These are phyloP conservation scores for Melinopterus prodromus DNA, from an alignment of 2,888 invertebrate species.

Conservation along the genomic window DNA sequence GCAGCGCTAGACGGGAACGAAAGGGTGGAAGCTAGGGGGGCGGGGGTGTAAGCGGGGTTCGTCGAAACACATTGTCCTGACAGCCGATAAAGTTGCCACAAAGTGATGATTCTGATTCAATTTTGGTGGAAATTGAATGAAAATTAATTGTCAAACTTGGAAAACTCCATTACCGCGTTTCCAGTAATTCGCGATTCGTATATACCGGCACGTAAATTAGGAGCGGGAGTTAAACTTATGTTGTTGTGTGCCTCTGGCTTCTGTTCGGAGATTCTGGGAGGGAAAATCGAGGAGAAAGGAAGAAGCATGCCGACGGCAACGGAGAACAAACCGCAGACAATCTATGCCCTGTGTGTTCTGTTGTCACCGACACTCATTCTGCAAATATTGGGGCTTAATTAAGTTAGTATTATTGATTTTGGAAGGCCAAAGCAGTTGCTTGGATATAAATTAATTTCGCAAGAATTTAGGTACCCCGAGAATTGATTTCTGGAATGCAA, in stretches of 20 bases:
- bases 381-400: slow-evolving; percentile 21
- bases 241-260: slow-evolving; percentile 17
- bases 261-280: not conserved
- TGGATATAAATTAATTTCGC: not conserved
- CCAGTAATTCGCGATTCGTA: slow-evolving; percentile 5
- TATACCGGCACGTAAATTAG: not conserved
- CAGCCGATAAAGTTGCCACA: slow-evolving; percentile 29
- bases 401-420: not conserved
- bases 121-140: slow-evolving; percentile 30
- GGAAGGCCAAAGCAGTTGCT: not conserved
- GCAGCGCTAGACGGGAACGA: not conserved
- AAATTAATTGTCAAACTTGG: slow-evolving; percentile 33
- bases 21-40: not conserved
- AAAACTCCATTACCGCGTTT: slow-evolving; percentile 31
- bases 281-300: not conserved
- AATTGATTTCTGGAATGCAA: not conserved
- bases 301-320: not conserved
- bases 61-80: not conserved
- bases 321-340: not conserved
- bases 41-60: not conserved
- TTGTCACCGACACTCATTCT: slow-evolving; percentile 13
- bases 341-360: not conserved
- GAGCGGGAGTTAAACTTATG: not conserved
- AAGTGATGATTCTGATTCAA: slow-evolving; percentile 32
- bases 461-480: too few species aligned